Evolutionary conservation across 1,140 invertebrate genomes (phyloP), one percentile per base, ranked within the genome.

Genomic region (Rhopalosiphum padi): DNA sequence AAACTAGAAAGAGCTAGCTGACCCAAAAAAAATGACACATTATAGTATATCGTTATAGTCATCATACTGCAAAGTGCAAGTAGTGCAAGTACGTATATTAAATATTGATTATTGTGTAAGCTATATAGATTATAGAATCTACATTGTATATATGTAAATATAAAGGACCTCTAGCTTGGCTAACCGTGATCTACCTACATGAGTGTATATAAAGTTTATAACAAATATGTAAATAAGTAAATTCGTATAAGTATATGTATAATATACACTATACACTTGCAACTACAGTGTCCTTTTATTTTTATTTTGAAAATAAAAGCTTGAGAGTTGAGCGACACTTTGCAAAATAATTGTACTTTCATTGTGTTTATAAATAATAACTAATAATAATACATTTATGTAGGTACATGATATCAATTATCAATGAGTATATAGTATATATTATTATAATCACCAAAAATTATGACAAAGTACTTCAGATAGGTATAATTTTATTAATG

Each of bases 401-500:
- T 41, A 41, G 41, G 23, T n/a, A n/a, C n/a, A 30, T 60, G 23
- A 68, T 68, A 68, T 30, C 25, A 18, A 68, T n/a, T 68, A 68
- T 68, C 41, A 48, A n/a, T 25, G 18, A 53, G n/a, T 35, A 35
- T 35, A 37, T 18, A 53, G 6, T 9, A 46, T 9, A 46, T 51
- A 51, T 51, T 21, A 77, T 68, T n/a, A 77, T 55, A 25, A 89
- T 89, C 35, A 55, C 8, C n/a, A 89, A 89, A 22, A 89, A 89
- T 55, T 25, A 53, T 37, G 55, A 89, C 23, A 22, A 22, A 53
- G 53, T 55, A 37, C 41, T 53, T 8, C 3, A 25, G 25, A 53
- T 30, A 68, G 25, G 1, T 68, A 89, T 48, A n/a, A 89, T 89
- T 48, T 53, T 89, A 53, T 89, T 88, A 53, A 53, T 68, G 60